Conservation (phyloP, 2,113 vertebrate genomes). For the Microcebus griseorufus region DNA sequence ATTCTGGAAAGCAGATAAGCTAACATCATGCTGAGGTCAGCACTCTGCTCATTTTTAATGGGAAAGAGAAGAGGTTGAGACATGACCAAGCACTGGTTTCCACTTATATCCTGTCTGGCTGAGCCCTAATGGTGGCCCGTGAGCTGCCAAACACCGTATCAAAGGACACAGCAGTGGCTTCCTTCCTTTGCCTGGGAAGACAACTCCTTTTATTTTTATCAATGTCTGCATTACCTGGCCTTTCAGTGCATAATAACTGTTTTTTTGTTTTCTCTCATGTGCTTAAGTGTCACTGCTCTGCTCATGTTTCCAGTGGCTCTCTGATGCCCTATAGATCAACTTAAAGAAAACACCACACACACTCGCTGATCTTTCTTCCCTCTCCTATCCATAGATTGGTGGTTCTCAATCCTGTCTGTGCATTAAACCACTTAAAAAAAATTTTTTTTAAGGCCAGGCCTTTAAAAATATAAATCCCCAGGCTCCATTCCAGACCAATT, state of each 20-base stretch:
- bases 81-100: background rate
- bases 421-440: background rate
- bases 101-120: background rate
- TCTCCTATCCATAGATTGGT: background rate
- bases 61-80: background rate
- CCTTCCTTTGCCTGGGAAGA: background rate
- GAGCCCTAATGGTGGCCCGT: background rate
- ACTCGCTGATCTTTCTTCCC: background rate
- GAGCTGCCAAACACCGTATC: background rate
- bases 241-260: rapidly evolving
- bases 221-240: rapidly evolving
- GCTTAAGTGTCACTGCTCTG: rapidly evolving
- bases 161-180: background rate
- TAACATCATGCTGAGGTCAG: background rate
- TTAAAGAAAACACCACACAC: background rate
- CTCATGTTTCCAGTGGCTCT: background rate
- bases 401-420: background rate
- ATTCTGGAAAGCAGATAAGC: background rate
- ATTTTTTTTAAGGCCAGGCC: background rate
- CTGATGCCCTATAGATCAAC: background rate
- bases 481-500: background rate
- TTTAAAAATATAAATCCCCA: slow-evolving; percentile 17
- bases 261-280: background rate
- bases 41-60: background rate
- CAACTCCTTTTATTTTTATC: background rate